A percentile compares a stretch with the other conserved stretches of the same genome.
Conservation (phyloP, 2,888 invertebrate species). For the Apeira syringaria region DNA sequence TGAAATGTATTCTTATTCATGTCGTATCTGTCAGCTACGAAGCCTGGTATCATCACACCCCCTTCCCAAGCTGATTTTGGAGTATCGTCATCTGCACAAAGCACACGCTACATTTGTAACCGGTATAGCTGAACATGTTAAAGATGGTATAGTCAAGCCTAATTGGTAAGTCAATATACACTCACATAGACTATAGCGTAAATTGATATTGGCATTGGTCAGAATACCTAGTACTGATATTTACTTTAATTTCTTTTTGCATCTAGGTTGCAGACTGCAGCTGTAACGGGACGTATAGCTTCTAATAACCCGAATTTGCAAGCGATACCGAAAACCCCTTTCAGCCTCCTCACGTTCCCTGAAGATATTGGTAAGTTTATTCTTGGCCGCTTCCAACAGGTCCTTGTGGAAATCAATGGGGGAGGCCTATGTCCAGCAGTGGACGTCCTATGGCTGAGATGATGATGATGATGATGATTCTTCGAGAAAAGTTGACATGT, state of each 20-base stretch:
- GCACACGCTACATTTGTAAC: slow-evolving; percentile 72
- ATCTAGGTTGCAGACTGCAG: slow-evolving; percentile 73
- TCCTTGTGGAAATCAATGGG: no score
- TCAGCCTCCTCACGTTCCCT: slow-evolving; percentile 50
- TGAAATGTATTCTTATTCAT: no score
- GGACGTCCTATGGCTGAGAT: no score
- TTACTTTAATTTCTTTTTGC: not conserved
- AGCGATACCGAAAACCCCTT: slow-evolving; percentile 71
- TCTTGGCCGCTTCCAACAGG: not conserved
- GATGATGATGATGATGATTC: no score
- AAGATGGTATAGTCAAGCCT: slow-evolving; percentile 57
- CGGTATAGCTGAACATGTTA: slow-evolving; percentile 65
- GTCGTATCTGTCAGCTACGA: slow-evolving; percentile 55
- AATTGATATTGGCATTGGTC: no score
- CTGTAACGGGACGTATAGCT: slow-evolving; percentile 76
- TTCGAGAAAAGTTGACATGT: no score
- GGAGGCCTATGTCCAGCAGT: no score
- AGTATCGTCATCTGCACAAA: slow-evolving; percentile 74
- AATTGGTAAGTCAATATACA: slow-evolving; percentile 55
- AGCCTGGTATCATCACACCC: slow-evolving; percentile 59
- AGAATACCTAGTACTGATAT: no score
- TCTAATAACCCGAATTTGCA: slow-evolving; percentile 76
- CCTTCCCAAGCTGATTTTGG: slow-evolving; percentile 68
- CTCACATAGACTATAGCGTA: not conserved
- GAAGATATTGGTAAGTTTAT: slow-evolving; percentile 34